Percentiles rank a stretch among this genome's conserved stretches.
phyloP scores from a whole-genome alignment of 2,113 vertebrate genomes.

The Ascaphus truei region DNA sequence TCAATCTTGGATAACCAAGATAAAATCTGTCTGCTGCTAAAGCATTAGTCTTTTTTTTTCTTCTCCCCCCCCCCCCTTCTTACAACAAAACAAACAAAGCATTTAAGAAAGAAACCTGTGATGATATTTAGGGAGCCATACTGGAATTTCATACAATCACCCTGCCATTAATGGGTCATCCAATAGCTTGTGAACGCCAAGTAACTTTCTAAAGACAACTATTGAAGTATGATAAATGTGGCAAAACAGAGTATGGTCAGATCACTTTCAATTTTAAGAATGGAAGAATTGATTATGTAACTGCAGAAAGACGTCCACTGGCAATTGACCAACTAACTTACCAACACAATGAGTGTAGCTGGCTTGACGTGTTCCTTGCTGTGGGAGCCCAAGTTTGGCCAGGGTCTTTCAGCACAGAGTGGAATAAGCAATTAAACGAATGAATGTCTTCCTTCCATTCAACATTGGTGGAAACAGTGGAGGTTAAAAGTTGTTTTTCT shows the following conservation, averaged over 20 bases:
- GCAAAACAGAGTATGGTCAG: not conserved
- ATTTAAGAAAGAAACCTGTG: constrained; percentile 19
- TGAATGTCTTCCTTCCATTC: too few species aligned
- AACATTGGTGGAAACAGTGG: too few species aligned
- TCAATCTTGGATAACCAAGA: constrained; percentile 28
- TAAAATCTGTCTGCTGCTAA: constrained; percentile 35
- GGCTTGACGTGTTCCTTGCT: too few species aligned
- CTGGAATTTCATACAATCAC: not conserved
- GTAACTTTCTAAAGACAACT: not conserved
- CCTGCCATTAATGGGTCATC: constrained; percentile 18
- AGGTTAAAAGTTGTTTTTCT: too few species aligned
- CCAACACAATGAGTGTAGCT: too few species aligned
- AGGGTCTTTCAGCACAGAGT: too few species aligned
- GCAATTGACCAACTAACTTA: not conserved
- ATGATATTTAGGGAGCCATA: constrained; percentile 16
- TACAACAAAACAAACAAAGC: constrained; percentile 28
- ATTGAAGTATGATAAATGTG: constrained; percentile 16
- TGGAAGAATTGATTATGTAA: constrained; percentile 11
- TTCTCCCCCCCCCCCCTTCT: not conserved
- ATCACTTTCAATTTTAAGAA: constrained; percentile 20
- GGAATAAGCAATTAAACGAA: too few species aligned
- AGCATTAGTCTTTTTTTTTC: constrained; percentile 14
- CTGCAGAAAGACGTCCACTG: constrained; percentile 8
- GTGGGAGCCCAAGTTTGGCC: too few species aligned
- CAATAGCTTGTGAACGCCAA: not conserved